phyloP scores from a whole-genome alignment of 2,797 vertebrate species.

The Anguilla obscura region DNA sequence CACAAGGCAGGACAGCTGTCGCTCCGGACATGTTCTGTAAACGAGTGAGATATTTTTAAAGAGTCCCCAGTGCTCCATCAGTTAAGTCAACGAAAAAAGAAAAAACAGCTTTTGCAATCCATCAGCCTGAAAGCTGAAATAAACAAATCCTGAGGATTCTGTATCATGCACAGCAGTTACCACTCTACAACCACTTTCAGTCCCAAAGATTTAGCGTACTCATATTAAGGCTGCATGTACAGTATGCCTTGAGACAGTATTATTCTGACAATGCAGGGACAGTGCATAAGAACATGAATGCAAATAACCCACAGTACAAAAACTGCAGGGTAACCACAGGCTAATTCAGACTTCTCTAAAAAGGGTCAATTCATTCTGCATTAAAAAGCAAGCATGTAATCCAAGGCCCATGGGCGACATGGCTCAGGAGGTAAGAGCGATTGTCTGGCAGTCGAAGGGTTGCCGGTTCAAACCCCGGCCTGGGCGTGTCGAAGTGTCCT shows the following conservation, averaged over 20 bases:
- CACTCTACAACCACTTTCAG: neutral
- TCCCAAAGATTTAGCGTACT: neutral
- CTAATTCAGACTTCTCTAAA: neutral
- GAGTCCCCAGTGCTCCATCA: constrained; percentile 1
- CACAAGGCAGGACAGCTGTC: constrained; percentile 23
- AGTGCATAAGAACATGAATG: neutral
- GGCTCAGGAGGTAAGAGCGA: too few relatives aligned
- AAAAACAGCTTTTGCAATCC: constrained; percentile 12
- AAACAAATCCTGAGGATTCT: neutral
- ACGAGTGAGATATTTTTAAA: neutral
- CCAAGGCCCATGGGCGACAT: neutral
- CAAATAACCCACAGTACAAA: neutral
- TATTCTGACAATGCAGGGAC: neutral
- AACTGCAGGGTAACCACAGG: neutral
- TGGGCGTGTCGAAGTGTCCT: too few relatives aligned
- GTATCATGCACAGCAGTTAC: neutral
- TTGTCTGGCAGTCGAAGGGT: too few relatives aligned
- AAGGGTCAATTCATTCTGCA: neutral
- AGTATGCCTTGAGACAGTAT: neutral
- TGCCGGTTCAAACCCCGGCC: too few relatives aligned
- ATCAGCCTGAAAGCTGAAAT: neutral
- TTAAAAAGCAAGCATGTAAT: constrained; percentile 21
- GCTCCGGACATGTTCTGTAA: constrained; percentile 3
- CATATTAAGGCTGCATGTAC: neutral
- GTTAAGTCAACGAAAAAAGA: neutral